Evolutionary conservation across 2,888 invertebrate species (phyloP), one percentile per base, ranked within the genome.

Genomic region (Stenichneumon culpator): DNA sequence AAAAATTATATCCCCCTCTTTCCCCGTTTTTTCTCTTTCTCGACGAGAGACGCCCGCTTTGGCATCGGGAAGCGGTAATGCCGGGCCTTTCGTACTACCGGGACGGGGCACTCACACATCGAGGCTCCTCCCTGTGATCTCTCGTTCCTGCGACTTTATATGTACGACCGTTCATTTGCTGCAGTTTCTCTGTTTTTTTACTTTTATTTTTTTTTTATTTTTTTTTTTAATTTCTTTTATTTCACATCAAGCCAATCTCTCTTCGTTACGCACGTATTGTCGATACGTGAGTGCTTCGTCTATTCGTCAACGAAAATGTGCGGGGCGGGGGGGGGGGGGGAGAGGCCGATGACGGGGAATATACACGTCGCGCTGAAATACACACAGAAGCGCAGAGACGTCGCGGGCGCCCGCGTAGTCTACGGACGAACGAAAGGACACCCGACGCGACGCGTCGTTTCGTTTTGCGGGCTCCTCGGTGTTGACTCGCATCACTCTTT

Each of bases 1-100:
- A 86, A 86, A 86, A 86, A 86, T 86, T 86, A 86, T 85, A 81
- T 81, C 68, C 50, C 50, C 32, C 54, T 47, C 36, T 36, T 67
- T n/a, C 44, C 72, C 54, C n/a, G n/a, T n/a, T n/a, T 39, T 70
- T 69, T 36, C 68, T 68, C 28, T 36, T 78, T 67, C 70, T 19
- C 9, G 36, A 22, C 9, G 36, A 74, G 28, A 16, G 52, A 67
- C 19, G 22, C 39, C 32, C n/a, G 52, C 19, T 54, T 22, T 25
- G n/a, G 25, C 22, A 47, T 47, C n/a, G 52, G 19, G 52, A 22
- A 77, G 14, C 22, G 44, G 50, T 36, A 79, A 79, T 69, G 47
- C 32, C 16, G 60, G 16, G 16, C 16, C 25, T 60, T 14, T 2
- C 4, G 60, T 28, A 14, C 28, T 60, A 14, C 22, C 28, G 28